A percentile compares a stretch with the other conserved stretches of the same genome.
Conservation (phyloP, 2,888 invertebrate species). For the Drosophila glabriapex region DNA sequence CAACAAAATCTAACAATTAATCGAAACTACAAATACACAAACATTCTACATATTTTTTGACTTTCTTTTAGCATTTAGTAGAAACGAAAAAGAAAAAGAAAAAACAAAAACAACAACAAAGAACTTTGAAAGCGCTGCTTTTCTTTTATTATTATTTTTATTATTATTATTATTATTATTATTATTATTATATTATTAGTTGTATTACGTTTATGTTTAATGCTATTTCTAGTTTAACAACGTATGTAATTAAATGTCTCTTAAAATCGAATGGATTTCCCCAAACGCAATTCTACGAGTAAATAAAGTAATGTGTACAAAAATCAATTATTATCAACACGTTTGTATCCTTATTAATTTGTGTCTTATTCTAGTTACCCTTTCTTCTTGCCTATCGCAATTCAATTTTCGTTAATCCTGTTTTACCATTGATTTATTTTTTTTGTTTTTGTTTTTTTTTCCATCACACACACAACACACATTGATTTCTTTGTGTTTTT, state of each 20-base stretch:
- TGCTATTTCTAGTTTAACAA: conserved; percentile 61
- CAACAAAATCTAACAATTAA: conserved; percentile 14
- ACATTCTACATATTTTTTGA: conserved; percentile 49
- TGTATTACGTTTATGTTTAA: conserved; percentile 72
- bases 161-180: conserved; percentile 43
- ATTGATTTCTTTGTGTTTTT: neutral
- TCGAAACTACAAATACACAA: conserved; percentile 45
- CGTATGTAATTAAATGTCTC: conserved; percentile 56
- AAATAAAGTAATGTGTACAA: conserved; percentile 60
- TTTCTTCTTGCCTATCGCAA: neutral
- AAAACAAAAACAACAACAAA: conserved; percentile 31
- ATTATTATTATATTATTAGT: conserved; percentile 51
- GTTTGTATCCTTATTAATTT: conserved; percentile 14
- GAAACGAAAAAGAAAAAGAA: conserved; percentile 1
- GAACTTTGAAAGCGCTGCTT: conserved; percentile 68
- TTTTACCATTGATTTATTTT: neutral
- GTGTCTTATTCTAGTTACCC: neutral
- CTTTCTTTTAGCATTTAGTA: conserved; percentile 30
- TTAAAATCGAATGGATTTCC: conserved; percentile 43
- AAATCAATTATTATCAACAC: conserved; percentile 20
- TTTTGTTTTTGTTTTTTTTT: neutral
- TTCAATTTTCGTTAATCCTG: neutral
- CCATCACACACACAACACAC: neutral
- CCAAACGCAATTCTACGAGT: conserved; percentile 36
- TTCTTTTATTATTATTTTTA: conserved; percentile 39